phyloP scores from a whole-genome alignment of 2,888 invertebrate genomes.

The Lordiphosa andalusiaca region DNA sequence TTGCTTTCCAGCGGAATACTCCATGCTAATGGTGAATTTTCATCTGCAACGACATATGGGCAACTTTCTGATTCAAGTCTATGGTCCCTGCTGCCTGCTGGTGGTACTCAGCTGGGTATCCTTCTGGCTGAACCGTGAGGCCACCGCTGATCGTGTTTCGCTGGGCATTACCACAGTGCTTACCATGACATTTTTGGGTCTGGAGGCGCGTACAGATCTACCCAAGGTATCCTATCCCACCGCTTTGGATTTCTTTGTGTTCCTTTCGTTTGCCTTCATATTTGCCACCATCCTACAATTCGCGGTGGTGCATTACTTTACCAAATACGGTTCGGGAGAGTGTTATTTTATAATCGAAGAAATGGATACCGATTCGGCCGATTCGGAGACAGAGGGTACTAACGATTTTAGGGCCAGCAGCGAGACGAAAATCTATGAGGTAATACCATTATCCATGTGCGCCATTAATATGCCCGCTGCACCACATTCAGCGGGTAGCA shows the following conservation, averaged over 20 bases:
- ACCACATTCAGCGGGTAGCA: slow-evolving; percentile 25
- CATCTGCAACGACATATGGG: slow-evolving; percentile 91
- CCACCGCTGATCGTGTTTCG: slow-evolving; percentile 89
- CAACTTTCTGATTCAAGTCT: slow-evolving; percentile 92
- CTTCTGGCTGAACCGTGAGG: slow-evolving; percentile 91
- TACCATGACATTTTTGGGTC: slow-evolving; percentile 91
- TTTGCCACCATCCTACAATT: slow-evolving; percentile 91
- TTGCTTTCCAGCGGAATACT: slow-evolving; percentile 83
- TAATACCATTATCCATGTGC: slow-evolving; percentile 84
- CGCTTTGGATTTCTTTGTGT: slow-evolving; percentile 92
- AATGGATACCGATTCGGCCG: slow-evolving; percentile 82
- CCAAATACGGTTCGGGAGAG: slow-evolving; percentile 91
- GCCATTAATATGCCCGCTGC: slow-evolving; percentile 81
- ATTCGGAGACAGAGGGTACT: slow-evolving; percentile 81
- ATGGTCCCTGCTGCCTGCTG: slow-evolving; percentile 90
- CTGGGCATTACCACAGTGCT: slow-evolving; percentile 91
- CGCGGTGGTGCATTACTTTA: slow-evolving; percentile 91
- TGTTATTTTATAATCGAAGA: slow-evolving; percentile 86
- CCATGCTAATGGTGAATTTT: slow-evolving; percentile 88
- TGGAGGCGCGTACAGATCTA: slow-evolving; percentile 89
- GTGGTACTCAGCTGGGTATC: slow-evolving; percentile 94
- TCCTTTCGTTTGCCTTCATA: slow-evolving; percentile 89
- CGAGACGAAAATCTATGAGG: slow-evolving; percentile 81
- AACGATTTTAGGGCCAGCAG: slow-evolving; percentile 76
- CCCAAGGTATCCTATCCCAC: slow-evolving; percentile 93